phyloP scores from a whole-genome alignment of 2,888 invertebrate genomes.

The Hydrotaea cyrtoneurina region DNA sequence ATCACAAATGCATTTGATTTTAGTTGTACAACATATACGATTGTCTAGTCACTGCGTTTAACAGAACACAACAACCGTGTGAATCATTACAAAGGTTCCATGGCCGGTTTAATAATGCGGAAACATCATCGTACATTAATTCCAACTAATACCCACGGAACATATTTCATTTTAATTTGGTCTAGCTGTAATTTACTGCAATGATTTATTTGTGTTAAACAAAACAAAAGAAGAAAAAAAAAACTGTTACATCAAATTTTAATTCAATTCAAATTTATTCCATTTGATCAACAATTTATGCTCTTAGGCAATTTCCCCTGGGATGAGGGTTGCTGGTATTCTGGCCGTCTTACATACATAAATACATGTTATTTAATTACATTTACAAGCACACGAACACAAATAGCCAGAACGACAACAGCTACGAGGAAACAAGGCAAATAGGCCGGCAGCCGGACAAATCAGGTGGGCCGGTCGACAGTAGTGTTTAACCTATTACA shows the following conservation, averaged over 20 bases:
- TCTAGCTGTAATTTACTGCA: too few relatives aligned
- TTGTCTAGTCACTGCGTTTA: too few relatives aligned
- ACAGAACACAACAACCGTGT: too few relatives aligned
- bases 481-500: conserved; percentile 46
- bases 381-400: neutral
- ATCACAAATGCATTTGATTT: too few relatives aligned
- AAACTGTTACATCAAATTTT: neutral
- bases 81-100: too few relatives aligned
- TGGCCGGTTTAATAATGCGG: too few relatives aligned
- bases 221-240: too few relatives aligned
- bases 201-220: neutral
- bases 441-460: neutral
- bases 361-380: neutral
- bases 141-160: too few relatives aligned
- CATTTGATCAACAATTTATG: conserved; percentile 8
- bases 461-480: neutral
- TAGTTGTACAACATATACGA: too few relatives aligned
- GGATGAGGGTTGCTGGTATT: neutral
- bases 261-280: conserved; percentile 18
- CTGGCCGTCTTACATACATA: neutral
- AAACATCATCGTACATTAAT: too few relatives aligned
- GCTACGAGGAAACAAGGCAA: neutral
- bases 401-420: neutral
- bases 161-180: too few relatives aligned
- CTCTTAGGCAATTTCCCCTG: neutral